Percentiles rank a stretch among this genome's conserved stretches.
phyloP scores from a whole-genome alignment of 2,888 invertebrate species.

The Callimorpha dominula region DNA sequence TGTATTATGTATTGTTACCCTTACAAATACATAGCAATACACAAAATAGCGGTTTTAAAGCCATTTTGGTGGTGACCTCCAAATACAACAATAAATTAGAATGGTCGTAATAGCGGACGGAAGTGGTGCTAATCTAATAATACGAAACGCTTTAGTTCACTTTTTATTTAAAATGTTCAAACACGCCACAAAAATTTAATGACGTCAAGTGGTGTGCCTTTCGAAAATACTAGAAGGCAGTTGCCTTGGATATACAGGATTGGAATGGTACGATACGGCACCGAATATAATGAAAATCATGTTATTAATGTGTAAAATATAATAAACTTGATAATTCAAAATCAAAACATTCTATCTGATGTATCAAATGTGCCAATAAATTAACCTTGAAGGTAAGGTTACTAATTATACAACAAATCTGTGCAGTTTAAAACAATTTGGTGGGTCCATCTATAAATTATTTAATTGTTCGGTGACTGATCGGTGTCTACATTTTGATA shows the following conservation, averaged over 20 bases:
- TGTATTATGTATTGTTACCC: too few species aligned
- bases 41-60: too few species aligned
- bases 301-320: background rate
- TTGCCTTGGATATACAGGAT: conserved; percentile 1
- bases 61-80: too few species aligned
- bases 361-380: background rate
- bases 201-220: background rate
- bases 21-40: too few species aligned
- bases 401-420: conserved; percentile 6
- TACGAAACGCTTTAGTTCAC: background rate
- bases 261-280: background rate
- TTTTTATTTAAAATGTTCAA: background rate
- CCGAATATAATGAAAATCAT: background rate
- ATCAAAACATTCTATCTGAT: background rate
- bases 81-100: too few species aligned
- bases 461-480: too few species aligned
- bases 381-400: conserved; percentile 1
- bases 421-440: background rate
- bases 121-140: too few species aligned
- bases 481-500: background rate
- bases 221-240: conserved; percentile 1
- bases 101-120: too few species aligned
- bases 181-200: background rate
- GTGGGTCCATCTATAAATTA: background rate
- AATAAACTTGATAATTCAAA: background rate